Conservation (phyloP, 2,113 vertebrate genomes). For the Nesoenas mayeri region DNA sequence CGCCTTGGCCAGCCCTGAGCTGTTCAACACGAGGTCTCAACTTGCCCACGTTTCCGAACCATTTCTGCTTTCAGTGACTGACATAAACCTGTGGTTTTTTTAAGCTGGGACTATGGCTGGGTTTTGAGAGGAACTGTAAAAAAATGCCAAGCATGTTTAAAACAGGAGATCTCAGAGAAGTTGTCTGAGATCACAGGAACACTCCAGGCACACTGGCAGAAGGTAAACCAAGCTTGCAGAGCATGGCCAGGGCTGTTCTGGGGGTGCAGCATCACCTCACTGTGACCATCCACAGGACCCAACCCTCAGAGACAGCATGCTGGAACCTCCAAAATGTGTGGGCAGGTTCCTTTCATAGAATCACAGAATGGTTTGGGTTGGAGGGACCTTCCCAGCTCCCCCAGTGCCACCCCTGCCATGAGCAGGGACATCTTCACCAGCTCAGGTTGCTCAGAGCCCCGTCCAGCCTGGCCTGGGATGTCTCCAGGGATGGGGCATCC, state of each 20-base stretch:
- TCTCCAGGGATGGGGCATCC: no score
- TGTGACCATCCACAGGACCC: rapidly evolving
- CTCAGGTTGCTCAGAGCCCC: no score
- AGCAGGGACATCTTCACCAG: no score
- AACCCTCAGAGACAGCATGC: neutral
- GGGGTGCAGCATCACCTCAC: neutral
- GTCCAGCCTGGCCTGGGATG: no score
- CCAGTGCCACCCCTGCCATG: no score
- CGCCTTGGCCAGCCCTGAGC: neutral
- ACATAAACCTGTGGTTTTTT: neutral
- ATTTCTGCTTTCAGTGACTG: neutral
- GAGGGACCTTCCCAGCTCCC: no score
- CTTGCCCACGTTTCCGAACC: neutral
- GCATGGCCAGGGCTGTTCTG: neutral
- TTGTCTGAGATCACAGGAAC: neutral
- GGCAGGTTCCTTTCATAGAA: neutral
- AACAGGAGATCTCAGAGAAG: neutral
- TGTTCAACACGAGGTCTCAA: neutral
- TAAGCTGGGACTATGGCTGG: neutral
- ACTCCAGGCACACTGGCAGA: neutral
- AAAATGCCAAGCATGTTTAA: neutral
- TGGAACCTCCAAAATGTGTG: neutral
- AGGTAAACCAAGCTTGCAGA: neutral
- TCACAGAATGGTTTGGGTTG: no score
- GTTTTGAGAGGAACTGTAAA: neutral